Evolutionary conservation across 2,113 vertebrate species (phyloP), one percentile per base, ranked within the genome.

Genomic region (Crotalus horridus): DNA sequence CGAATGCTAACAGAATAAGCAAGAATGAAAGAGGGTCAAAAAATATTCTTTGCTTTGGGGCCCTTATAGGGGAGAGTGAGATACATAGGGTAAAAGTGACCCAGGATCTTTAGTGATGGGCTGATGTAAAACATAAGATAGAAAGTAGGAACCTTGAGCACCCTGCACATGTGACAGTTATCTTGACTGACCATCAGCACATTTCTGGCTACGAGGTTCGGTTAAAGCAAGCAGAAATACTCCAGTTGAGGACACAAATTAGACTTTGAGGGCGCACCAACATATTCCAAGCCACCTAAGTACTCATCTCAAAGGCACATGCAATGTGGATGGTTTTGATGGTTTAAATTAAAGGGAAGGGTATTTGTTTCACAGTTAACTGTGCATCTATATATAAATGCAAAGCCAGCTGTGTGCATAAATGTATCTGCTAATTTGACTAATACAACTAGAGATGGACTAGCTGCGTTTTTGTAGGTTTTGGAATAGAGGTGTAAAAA

Each of bases 51-150:
- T 58, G n/a, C 87, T 85, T 53, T 87, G 69, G 54, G 69, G 87
- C 33, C 48, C 26, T 95, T 13, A 5, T 4, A 39, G 0, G 0
- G 29, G 20, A n/a, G 48, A 90, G 0, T 29, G 20, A 26, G 53
- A 90, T 12, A 43, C 89, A 12, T 12, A 17, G 59, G 59, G 33
- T 13, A 88, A 94, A 92, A 87, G 29, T 23, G 93, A 93, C 2
- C 9, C 15, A 23, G 87, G 7, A 29, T 64, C 91, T 89, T 26
- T 58, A 91, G 53, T 1, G 89, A 46, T 0, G 26, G 6, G 21
- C 0, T 5, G 86, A 10, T 1, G 9, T 58, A 29, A 89, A 55
- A 51, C 17, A 4, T 12, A 53, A 81, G 13, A 33, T 21, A 61
- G 20, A 4, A 61, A 17, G 23, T 17, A n/a, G 85, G 91, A 88